A percentile compares a stretch with the other conserved stretches of the same genome.
Evolutionary conservation across 1,140 invertebrate genomes (phyloP).

Genomic region (Drosophila aff.): DNA sequence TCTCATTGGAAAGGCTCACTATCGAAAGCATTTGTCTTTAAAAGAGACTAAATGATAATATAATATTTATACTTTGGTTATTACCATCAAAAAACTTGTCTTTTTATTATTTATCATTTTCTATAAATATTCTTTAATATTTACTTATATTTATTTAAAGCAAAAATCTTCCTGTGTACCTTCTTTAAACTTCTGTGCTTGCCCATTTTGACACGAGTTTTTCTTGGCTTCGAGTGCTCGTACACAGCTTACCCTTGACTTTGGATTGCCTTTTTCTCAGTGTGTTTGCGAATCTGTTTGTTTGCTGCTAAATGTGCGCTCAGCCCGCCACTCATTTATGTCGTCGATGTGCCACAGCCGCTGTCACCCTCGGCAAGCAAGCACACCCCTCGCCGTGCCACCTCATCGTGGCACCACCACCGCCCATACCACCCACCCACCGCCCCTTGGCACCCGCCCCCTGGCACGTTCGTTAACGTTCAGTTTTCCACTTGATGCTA

Average conservation of each 20-base stretch:
- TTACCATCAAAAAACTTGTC: too few species aligned
- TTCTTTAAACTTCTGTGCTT: slow-evolving; percentile 18
- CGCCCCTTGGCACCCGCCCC: slow-evolving; percentile 6
- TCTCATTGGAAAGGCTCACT: too few species aligned
- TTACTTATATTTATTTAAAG: too few species aligned
- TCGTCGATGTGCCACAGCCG: slow-evolving; percentile 76
- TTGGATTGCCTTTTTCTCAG: slow-evolving; percentile 32
- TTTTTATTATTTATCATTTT: too few species aligned
- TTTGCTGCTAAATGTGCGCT: slow-evolving; percentile 82
- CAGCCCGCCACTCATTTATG: slow-evolving; percentile 82
- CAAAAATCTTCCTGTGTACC: not conserved
- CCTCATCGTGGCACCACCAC: slow-evolving; percentile 10
- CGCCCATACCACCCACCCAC: not conserved
- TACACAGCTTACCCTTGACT: slow-evolving; percentile 33
- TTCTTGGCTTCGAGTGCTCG: slow-evolving; percentile 26
- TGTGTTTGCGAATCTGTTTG: slow-evolving; percentile 67
- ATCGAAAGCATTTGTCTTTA: too few species aligned
- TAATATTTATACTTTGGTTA: too few species aligned
- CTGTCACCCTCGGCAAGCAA: slow-evolving; percentile 38
- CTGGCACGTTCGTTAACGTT: slow-evolving; percentile 74
- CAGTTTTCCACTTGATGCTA: slow-evolving; percentile 83
- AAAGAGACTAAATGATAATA: too few species aligned
- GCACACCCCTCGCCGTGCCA: slow-evolving; percentile 18
- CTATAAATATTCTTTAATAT: too few species aligned
- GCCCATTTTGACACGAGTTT: slow-evolving; percentile 24